Conservation (phyloP, 2,113 vertebrate species). For the Gymnarchus niloticus region DNA sequence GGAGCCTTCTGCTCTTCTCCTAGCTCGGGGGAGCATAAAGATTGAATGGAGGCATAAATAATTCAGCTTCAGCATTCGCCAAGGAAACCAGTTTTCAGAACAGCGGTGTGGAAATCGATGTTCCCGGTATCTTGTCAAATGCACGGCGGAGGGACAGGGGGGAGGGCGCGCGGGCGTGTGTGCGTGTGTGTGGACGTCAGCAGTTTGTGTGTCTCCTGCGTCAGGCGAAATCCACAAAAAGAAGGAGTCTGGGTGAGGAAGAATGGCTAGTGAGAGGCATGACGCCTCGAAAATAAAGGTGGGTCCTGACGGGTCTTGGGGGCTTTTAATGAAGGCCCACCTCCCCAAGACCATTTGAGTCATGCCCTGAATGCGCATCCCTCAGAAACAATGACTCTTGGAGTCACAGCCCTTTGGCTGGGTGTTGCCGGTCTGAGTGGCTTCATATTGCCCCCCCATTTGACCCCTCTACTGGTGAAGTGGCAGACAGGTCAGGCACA, state of each 20-base stretch:
- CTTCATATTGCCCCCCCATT: neutral
- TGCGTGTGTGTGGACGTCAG: constrained; percentile 40
- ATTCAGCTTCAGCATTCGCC: constrained; percentile 63
- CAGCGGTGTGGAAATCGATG: neutral
- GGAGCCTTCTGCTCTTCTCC: constrained; percentile 55
- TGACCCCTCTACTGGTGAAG: neutral
- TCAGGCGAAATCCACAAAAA: neutral
- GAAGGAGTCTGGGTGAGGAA: neutral
- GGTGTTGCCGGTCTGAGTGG: neutral
- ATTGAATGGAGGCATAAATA: constrained; percentile 70
- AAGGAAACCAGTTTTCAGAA: constrained; percentile 56
- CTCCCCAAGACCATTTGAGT: neutral
- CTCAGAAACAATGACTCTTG: neutral
- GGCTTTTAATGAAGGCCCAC: neutral
- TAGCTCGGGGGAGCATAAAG: constrained; percentile 51
- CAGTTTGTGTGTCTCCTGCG: constrained; percentile 21
- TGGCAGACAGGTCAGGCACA: neutral
- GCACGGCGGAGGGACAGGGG: neutral
- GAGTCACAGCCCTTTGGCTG: too few species aligned
- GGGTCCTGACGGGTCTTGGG: neutral
- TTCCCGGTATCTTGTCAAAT: neutral
- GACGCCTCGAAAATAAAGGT: constrained; percentile 23
- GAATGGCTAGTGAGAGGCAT: neutral
- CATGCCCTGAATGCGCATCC: too few species aligned
- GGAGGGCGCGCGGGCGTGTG: constrained; percentile 24